Evolutionary conservation across 1,140 invertebrate genomes (phyloP), one percentile per base, ranked within the genome.

Genomic region (Papilio helenus): DNA sequence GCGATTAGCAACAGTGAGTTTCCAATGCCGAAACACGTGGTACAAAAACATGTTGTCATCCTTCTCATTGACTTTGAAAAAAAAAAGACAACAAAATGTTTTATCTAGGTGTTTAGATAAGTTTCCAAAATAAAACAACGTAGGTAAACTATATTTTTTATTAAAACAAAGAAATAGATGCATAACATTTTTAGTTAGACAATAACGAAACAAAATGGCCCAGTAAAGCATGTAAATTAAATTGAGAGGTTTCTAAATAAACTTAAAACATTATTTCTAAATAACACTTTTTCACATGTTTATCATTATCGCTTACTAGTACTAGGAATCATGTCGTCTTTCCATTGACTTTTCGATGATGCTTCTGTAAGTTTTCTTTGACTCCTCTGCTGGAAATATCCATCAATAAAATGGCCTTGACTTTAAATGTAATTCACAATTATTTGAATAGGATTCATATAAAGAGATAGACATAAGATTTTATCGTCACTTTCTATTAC

Each of bases 361-460:
- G 72, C 79, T 34, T 79, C 80, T 29, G 61, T 79, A 16, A 74
- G 8, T 49, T 84, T 86, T 79, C 55, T 82, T 80, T 85, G 86
- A 55, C 80, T 87, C 82, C 80, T 82, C 87, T 88, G 81, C 58
- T 81, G 76, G 58, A 55, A 72, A 81, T 74, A 71, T 73, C 39
- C 29, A 79, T 4, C 3, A 18, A 44, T 42, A 16, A 58, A 42
- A 68, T 46, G 71, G 23, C n/a, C 23, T 23, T 61, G 1, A 23
- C 49, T 51, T 51, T 51, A 51, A 51, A 51, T 8, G 18, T 51
- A 51, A 18, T 51, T 18, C 1, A 51, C 1, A 18, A 51, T n/a
- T 46, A 46, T 46, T 16, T 46, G 12, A 46, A 46, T 46, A 34
- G 34, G 3, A 39, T 39, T 39, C 34, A 0, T 39, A 39, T 7